Base-by-base conservation (phyloP, 2,797 vertebrate species). In the Rhinichthys osculus region DNA sequence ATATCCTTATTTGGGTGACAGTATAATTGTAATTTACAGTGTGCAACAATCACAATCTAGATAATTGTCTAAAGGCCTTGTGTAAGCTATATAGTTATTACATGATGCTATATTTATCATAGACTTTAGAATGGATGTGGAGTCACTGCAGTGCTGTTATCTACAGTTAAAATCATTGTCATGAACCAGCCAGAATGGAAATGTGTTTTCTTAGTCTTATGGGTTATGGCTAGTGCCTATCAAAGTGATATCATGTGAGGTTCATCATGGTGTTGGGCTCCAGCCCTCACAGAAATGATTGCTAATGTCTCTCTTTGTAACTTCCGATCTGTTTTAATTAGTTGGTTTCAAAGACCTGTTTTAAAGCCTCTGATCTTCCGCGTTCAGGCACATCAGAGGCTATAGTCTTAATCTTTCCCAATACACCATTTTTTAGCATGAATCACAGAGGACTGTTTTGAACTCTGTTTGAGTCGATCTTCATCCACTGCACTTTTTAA, bases 341-440 rank as follows among this genome's bases (percentile, higher is more conserved):
- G 35, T 70, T 69, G 3, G 71, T 38, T 87, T 89, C 42, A 85
- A 86, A 86, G n/a, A 79, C 40, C 42, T 79, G 72, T 76, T 83
- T 81, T 64, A 85, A 62, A 67, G n/a, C 59, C 17, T 33, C 23
- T 76, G 33, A 82, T 52, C 81, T 78, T 50, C 87, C 38, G 67
- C 66, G 23, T 86, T 74, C 52, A 64, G 38, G 35, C 86, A 73
- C 69, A 86, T 89, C 69, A 74, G 84, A 85, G 44, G 50, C 73
- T 71, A 59, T 27, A 17, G 23, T 78, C 76, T 47, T 70, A 71
- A n/a, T 78, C 67, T 73, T 78, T 85, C 83, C 40, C 67, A 71
- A 19, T 47, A 77, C 35, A 50, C 33, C 23, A 23, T 76, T 83
- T 42, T 70, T 59, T 27, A 82, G 47, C 52, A 50, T 62, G 78